phyloP scores from a whole-genome alignment of 2,888 invertebrate species.

The Drosophila barbarae region DNA sequence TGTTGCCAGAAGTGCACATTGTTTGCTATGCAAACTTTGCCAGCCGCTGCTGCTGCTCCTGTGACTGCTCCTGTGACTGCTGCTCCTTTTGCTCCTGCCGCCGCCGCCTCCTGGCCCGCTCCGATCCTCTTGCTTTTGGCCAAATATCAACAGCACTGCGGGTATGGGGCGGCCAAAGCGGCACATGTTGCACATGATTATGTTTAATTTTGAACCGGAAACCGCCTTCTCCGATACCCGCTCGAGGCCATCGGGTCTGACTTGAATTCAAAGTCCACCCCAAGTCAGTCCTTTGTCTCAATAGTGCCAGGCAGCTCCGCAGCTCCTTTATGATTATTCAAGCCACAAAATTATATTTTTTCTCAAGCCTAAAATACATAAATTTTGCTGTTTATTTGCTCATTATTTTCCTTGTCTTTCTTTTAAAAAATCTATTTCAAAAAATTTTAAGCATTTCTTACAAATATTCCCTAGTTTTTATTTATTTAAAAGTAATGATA shows the following conservation, averaged over 20 bases:
- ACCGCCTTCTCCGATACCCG: slow-evolving; percentile 1
- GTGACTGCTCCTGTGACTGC: slow-evolving; percentile 18
- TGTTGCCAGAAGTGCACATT: slow-evolving; percentile 52
- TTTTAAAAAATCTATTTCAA: too few relatives aligned
- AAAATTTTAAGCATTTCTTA: too few relatives aligned
- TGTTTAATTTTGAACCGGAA: slow-evolving; percentile 49
- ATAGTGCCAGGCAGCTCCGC: neutral
- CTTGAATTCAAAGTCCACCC: neutral
- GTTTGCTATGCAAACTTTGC: slow-evolving; percentile 62
- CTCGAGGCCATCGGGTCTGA: slow-evolving; percentile 8
- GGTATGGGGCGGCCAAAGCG: slow-evolving; percentile 12
- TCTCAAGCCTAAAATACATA: too few relatives aligned
- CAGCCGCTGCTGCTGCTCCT: slow-evolving; percentile 32
- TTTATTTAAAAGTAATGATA: too few relatives aligned
- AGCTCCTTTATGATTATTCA: neutral
- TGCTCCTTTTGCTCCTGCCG: slow-evolving; percentile 7
- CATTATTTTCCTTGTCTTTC: too few relatives aligned
- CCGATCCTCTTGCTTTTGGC: slow-evolving; percentile 41
- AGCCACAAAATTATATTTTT: neutral
- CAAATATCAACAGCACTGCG: slow-evolving; percentile 58
- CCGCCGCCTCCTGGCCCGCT: neutral
- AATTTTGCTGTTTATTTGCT: too few relatives aligned
- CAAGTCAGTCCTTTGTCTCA: neutral
- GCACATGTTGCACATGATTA: slow-evolving; percentile 57
- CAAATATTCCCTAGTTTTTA: too few relatives aligned